A percentile compares a stretch with the other conserved stretches of the same genome.
phyloP scores from a whole-genome alignment of 2,113 vertebrate genomes.

The Philantomba maxwellii region DNA sequence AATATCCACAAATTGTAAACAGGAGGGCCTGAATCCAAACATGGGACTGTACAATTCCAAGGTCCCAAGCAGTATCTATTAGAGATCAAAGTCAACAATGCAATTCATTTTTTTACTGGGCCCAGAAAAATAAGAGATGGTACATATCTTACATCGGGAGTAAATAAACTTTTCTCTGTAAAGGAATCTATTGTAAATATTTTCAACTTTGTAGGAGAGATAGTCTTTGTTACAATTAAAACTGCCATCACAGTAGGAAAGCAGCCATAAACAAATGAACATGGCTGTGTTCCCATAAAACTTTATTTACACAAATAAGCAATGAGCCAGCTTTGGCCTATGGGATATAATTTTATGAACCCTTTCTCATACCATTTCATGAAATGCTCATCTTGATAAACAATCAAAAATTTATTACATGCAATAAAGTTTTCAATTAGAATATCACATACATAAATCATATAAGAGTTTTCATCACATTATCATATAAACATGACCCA shows the following conservation, averaged over 20 bases:
- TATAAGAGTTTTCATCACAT: background rate
- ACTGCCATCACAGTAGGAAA: background rate
- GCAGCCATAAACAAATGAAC: background rate
- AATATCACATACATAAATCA: background rate
- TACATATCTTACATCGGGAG: background rate
- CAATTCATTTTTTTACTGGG: background rate
- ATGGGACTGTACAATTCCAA: background rate
- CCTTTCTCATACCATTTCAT: background rate
- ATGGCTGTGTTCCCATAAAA: background rate
- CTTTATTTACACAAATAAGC: background rate
- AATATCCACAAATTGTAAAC: background rate
- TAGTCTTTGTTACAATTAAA: background rate
- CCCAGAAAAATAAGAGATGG: background rate
- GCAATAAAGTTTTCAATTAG: background rate
- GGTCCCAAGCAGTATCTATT: background rate
- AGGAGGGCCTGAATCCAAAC: background rate
- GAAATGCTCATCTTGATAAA: background rate
- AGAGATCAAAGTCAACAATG: background rate
- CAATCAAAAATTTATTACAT: background rate
- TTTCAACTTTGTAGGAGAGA: background rate
- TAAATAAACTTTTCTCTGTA: background rate
- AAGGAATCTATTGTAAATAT: background rate
- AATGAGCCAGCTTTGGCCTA: background rate
- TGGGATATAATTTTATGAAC: background rate
- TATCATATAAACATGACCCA: background rate